These are phyloP conservation scores for Apocrypta bakeri DNA, from an alignment of 1,140 invertebrate species.

Conservation along the genomic window DNA sequence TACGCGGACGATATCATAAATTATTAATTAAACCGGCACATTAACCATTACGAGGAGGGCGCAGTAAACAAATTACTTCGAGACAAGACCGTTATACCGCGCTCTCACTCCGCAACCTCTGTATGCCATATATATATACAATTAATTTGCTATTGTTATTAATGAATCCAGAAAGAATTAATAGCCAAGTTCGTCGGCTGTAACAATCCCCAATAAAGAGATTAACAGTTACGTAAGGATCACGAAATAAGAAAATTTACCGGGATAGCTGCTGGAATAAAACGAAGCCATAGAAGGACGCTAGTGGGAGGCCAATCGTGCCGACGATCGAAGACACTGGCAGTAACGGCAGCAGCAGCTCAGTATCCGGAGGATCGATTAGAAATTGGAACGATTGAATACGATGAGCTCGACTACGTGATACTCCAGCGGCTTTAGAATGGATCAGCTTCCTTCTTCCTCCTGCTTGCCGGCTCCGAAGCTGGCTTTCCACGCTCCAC, in stretches of 20 bases:
- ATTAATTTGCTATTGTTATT: background rate
- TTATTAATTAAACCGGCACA: background rate
- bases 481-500: constrained; percentile 12
- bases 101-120: too few relatives aligned
- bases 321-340: too few relatives aligned
- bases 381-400: constrained; percentile 43
- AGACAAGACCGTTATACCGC: background rate
- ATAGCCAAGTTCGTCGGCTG: background rate
- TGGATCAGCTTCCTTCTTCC: constrained; percentile 40
- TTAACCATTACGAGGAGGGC: background rate
- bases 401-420: constrained; percentile 30
- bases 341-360: too few relatives aligned
- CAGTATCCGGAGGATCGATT: constrained; percentile 6
- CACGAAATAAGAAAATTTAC: constrained; percentile 7
- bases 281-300: background rate
- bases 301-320: background rate
- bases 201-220: constrained; percentile 11
- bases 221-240: constrained; percentile 15
- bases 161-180: background rate
- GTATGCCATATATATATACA: background rate
- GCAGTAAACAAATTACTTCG: background rate
- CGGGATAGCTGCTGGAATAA: too few relatives aligned
- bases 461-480: background rate
- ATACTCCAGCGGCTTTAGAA: constrained; percentile 26
- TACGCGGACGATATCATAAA: background rate